Evolutionary conservation across 2,797 vertebrate species (phyloP), one percentile per base, ranked within the genome.

Genomic region (Chelmon rostratus): DNA sequence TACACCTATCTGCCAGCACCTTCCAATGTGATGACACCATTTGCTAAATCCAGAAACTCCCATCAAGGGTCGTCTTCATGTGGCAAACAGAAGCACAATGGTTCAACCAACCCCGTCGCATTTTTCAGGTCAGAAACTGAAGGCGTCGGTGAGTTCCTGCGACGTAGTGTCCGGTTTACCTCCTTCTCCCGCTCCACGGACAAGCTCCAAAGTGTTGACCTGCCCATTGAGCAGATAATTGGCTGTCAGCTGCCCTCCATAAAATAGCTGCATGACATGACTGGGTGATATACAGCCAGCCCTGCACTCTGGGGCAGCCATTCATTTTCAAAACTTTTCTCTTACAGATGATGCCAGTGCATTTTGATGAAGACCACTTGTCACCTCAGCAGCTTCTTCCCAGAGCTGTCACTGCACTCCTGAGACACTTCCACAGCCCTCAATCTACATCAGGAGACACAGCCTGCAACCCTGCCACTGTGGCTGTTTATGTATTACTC

Each of bases 201-300:
- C 84, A 78, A 73, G 78, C 78, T 87, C 81, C 77, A 52, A 74
- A 85, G 85, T 64, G 83, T 79, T 91, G 89, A 92, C 89, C 89
- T 88, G 84, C 83, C 86, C 69, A 69, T 80, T 85, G 82, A 91
- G 89, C 82, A 86, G 90, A 91, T 94, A 91, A 94, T 94, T 92
- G 90, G 82, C 73, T 92, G 92, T 90, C 92, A 94, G 77, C 83
- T 86, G 81, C 73, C 88, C 86, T 77, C 86, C 82, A 87, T 90
- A 86, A 92, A 92, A 79, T 72, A 90, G 78, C 85, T 57, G 81
- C 73, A 58, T 88, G 90, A 90, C 88, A 91, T 86, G 85, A 81
- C 87, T 79, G 73, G 65, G 80, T 89, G 87, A 93, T 90, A 69
- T 86, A 88, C 77, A 81, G 86, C 85, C 81, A 78, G 54, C 69